Conservation (phyloP, 2,888 invertebrate species). For the Dryocosmus kuriphilus region DNA sequence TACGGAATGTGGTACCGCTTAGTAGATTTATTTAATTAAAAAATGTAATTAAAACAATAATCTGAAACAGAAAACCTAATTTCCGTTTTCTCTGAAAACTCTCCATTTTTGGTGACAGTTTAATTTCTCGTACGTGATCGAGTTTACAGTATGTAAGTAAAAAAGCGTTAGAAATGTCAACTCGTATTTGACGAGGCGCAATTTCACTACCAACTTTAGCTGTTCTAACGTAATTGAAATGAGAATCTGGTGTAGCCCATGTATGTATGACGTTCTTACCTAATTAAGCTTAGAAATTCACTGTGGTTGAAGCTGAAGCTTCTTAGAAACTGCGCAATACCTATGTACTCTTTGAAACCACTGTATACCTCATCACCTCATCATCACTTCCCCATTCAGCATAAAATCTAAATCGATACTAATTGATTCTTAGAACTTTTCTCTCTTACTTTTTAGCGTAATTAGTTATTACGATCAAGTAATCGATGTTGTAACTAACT, state of each 20-base stretch:
- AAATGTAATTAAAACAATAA: not conserved
- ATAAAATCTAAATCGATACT: not conserved
- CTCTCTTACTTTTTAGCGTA: slow-evolving; percentile 1
- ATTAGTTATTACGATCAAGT: slow-evolving; percentile 13
- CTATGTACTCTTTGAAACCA: not conserved
- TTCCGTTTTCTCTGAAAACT: slow-evolving; percentile 22
- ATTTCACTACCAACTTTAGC: slow-evolving; percentile 36
- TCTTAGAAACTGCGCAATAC: slow-evolving; percentile 29
- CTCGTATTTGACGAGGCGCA: slow-evolving; percentile 33
- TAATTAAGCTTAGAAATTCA: slow-evolving; percentile 9
- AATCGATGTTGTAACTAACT: slow-evolving; percentile 27
- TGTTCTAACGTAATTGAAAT: slow-evolving; percentile 33
- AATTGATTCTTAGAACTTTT: slow-evolving; percentile 14
- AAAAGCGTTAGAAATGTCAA: slow-evolving; percentile 33
- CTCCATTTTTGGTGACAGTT: slow-evolving; percentile 24
- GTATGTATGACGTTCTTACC: slow-evolving; percentile 30
- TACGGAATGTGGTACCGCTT: not conserved
- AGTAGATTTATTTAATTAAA: not conserved
- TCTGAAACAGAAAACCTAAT: slow-evolving; percentile 12
- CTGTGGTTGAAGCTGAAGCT: slow-evolving; percentile 24
- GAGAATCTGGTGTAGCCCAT: slow-evolving; percentile 10
- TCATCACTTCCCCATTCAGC: not conserved
- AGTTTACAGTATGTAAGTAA: slow-evolving; percentile 25
- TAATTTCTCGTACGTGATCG: slow-evolving; percentile 39
- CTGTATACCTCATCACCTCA: not conserved